These are phyloP conservation scores for Xenopus borealis DNA, from an alignment of 2,113 vertebrate species.

Conservation along the genomic window DNA sequence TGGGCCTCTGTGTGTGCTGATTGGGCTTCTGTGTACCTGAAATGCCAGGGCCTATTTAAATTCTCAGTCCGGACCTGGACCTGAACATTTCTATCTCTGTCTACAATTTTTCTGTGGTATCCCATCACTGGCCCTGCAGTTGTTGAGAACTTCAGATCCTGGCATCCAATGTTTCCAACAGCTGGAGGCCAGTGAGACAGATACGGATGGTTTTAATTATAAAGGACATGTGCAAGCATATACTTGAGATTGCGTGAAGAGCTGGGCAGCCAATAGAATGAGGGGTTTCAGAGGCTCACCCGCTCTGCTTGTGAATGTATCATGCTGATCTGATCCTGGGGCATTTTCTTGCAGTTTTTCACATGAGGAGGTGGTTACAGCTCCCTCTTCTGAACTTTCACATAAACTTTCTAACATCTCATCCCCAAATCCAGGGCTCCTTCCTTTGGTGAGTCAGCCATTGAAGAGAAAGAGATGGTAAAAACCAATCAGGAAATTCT, in stretches of 20 bases:
- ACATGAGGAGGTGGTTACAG: slow-evolving; percentile 22
- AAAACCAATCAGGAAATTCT: background rate
- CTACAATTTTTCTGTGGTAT: no score
- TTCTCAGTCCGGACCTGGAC: no score
- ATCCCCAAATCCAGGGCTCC: slow-evolving; percentile 11
- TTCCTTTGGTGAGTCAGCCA: slow-evolving; percentile 1
- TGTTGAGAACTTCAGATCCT: no score
- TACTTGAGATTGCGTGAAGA: background rate
- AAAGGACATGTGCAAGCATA: background rate
- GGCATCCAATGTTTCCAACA: no score
- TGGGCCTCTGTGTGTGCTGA: no score
- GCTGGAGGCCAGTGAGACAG: no score
- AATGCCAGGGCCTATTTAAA: no score
- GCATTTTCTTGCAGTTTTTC: slow-evolving; percentile 18
- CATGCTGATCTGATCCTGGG: slow-evolving; percentile 2
- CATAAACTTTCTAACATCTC: slow-evolving; percentile 26
- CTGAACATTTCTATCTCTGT: no score
- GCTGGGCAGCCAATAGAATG: slow-evolving; percentile 30
- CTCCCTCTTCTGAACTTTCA: slow-evolving; percentile 39
- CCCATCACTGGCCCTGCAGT: no score
- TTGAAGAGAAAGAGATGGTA: slow-evolving; percentile 21
- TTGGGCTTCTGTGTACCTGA: no score
- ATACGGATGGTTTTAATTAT: no score
- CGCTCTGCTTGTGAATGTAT: slow-evolving; percentile 23
- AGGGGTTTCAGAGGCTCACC: slow-evolving; percentile 35